phyloP scores from a whole-genome alignment of 2,797 vertebrate genomes.

The Lindbergichthys nudifrons region DNA sequence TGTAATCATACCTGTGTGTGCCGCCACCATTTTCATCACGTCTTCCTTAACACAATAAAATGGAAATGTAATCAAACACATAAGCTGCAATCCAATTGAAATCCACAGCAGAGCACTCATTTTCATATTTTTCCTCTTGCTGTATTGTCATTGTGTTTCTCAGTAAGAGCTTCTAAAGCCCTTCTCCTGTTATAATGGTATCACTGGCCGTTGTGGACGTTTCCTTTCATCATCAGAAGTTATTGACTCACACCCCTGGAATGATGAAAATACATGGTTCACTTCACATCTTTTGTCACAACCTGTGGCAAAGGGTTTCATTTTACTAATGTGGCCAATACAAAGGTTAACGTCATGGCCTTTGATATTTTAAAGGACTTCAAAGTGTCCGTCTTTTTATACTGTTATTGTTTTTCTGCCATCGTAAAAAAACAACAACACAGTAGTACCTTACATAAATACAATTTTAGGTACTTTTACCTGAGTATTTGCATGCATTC shows the following conservation, averaged over 20 bases:
- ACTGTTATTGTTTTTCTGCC: no score
- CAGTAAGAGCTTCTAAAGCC: neutral
- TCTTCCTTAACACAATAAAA: conserved; percentile 47
- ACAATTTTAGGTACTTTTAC: no score
- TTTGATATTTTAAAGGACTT: no score
- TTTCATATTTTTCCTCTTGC: neutral
- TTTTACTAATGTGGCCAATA: neutral
- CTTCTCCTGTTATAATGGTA: neutral
- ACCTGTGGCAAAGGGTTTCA: neutral
- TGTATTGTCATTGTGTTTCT: conserved; percentile 9
- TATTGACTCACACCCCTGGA: conserved; percentile 22
- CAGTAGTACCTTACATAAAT: no score
- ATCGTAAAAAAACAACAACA: no score
- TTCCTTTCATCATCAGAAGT: conserved; percentile 18
- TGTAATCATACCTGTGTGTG: conserved; percentile 31
- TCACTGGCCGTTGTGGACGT: neutral
- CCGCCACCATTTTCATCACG: conserved; percentile 38
- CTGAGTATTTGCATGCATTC: no score
- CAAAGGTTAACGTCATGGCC: neutral
- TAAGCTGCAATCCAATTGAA: conserved; percentile 28
- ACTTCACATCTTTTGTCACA: neutral
- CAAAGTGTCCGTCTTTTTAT: no score
- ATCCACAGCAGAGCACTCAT: conserved; percentile 15
- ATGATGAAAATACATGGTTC: conserved; percentile 2
- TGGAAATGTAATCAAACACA: conserved; percentile 52